A percentile compares a stretch with the other conserved stretches of the same genome.
Evolutionary conservation across 2,888 invertebrate genomes (phyloP).

Genomic region (Scrobipalpa costella): DNA sequence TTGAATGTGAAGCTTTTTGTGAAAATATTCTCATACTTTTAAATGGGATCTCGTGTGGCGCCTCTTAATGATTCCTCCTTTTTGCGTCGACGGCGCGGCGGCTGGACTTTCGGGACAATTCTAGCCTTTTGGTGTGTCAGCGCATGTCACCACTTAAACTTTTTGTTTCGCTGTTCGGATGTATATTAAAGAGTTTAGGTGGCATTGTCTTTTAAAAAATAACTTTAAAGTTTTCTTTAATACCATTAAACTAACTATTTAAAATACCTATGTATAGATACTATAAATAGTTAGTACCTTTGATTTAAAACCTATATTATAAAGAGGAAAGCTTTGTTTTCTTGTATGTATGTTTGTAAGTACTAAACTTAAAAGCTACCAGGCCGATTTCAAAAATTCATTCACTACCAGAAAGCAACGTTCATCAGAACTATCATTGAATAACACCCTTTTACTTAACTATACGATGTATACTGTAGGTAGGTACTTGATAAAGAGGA

Average conservation of each 20-base stretch:
- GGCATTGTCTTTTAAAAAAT: conserved; percentile 60
- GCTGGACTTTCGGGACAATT: conserved; percentile 58
- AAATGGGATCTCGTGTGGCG: conserved; percentile 81
- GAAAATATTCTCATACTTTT: conserved; percentile 81
- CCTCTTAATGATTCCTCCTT: conserved; percentile 80
- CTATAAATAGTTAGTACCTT: no score
- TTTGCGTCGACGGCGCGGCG: conserved; percentile 73
- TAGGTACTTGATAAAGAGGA: no score
- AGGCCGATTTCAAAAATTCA: no score
- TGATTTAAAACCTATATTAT: no score
- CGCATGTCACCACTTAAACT: conserved; percentile 69
- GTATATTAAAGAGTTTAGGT: conserved; percentile 77
- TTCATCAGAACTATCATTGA: no score
- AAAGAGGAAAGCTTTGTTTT: no score
- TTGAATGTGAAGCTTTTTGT: conserved; percentile 81
- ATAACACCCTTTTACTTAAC: no score
- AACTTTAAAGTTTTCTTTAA: conserved; percentile 21
- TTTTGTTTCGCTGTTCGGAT: conserved; percentile 70
- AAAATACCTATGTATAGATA: no score
- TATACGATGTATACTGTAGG: no score
- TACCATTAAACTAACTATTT: not conserved
- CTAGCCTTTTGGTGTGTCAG: conserved; percentile 76
- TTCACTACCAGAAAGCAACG: no score
- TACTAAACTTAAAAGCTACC: no score
- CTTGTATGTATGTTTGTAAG: no score